Base-by-base conservation (phyloP, 2,113 vertebrate species). In the Crypturellus undulatus region DNA sequence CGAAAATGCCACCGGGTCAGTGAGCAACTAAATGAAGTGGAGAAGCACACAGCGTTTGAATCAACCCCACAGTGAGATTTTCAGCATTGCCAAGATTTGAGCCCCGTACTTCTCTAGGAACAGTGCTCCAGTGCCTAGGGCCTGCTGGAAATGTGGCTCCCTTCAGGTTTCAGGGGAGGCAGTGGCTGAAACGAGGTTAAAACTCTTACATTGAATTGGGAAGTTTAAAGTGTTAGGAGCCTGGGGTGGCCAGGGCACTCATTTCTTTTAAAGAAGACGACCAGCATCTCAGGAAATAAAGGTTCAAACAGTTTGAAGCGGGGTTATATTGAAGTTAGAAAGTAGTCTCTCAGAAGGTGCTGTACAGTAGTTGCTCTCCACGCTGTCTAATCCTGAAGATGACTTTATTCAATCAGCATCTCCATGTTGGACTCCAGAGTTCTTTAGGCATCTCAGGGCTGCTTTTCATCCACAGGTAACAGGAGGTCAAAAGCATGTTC, bases 251-350 rank as follows among this genome's bases (percentile, higher is more conserved):
- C 19, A 68, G 32, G 60, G 26, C 22, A 59, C 8, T 40, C 1
- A 16, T 0, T 0, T 11, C 38, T 51, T 84, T 56, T n/a, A 60
- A 60, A 85, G 54, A 30, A 51, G 24, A 42, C 42, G 36, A 60
- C 18, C 47, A 45, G 54, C 26, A 49, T 32, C 47, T 70, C 80
- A 88, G 79, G 67, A 85, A 79, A 90, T 87, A 94, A 95, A 93
- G 76, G 70, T 83, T 91, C 76, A 60, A 94, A 36, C 30, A 76
- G n/a, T 52, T 70, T 89, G 91, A 91, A 85, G 3, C 87, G 81
- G 93, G 81, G 87, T 91, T 87, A 89, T 81, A 94, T 77, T 84
- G 75, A 89, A 95, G 70, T 79, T 68, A 40, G 94, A 56, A 92
- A 75, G 43, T 79, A 76, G 56, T 13, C 67, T 92, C 58, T 89